Base-by-base conservation (phyloP, 2,797 vertebrate genomes). In the Geotrypetes seraphini region DNA sequence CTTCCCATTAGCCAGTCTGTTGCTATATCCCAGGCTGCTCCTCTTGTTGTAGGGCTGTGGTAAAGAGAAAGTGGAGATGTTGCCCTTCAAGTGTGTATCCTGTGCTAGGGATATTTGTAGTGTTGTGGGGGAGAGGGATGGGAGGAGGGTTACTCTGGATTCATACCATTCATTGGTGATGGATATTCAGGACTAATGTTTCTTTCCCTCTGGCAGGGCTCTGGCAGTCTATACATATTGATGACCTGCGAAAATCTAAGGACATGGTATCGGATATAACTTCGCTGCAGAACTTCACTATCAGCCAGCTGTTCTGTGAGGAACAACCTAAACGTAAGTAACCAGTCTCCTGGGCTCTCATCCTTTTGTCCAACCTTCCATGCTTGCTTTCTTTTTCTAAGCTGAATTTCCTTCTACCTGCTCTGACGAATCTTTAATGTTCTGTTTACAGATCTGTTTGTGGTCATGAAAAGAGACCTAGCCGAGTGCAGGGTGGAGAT, bases 201-300 rank as follows among this genome's bases (percentile, higher is more conserved):
- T n/a, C n/a, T n/a, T n/a, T n/a, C n/a, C n/a, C n/a, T n/a, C 20
- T 16, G 33, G 16, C 1, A 4, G 98, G 95, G 89, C 83, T 87
- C 10, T 97, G 93, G 95, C 85, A 57, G 37, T 92, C 91, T 0
- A 84, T 92, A 57, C 95, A 98, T 36, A 90, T 98, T 1, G 95
- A 98, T 2, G 95, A 98, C 57, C 86, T 98, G 17, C 84, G 82
- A 54, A 75, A 40, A 14, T 89, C 92, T 22, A 82, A 78, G 13
- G 79, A 87, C 55, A 92, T 97, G 43, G 63, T 78, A 33, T 86
- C 88, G 0, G 89, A 97, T 23, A 48, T 97, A 60, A 88, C 87
- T 17, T 66, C 69, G 17, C 67, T 99, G 60, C 88, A 89, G 63
- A 76, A 60, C 22, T 57, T 91, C 64, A 74, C 88, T 28, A 89